Conservation (phyloP, 2,797 vertebrate species). For the Melanotaenia nigrans region DNA sequence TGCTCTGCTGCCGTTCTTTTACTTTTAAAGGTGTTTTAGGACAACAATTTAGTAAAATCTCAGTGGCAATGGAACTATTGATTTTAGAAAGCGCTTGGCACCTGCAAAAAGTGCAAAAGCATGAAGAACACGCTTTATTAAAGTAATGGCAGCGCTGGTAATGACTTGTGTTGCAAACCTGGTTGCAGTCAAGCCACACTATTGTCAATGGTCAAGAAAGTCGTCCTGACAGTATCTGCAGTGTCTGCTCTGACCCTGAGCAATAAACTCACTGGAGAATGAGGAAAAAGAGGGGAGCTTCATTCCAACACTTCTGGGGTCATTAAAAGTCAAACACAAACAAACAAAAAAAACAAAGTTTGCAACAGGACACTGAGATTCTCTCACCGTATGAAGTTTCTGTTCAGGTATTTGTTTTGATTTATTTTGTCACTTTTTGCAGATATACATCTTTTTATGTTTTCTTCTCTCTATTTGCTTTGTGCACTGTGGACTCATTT, state of each 20-base stretch:
- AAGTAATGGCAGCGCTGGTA: slow-evolving; percentile 31
- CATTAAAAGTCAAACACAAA: neutral
- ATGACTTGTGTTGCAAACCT: slow-evolving; percentile 25
- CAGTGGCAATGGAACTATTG: slow-evolving; percentile 19
- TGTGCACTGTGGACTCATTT: neutral
- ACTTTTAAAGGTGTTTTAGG: slow-evolving; percentile 7
- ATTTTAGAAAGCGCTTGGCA: slow-evolving; percentile 27
- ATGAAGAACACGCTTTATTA: slow-evolving; percentile 27
- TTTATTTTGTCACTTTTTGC: neutral
- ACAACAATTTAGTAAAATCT: slow-evolving; percentile 27
- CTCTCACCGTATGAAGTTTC: neutral
- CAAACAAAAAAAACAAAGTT: neutral
- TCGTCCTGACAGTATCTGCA: slow-evolving; percentile 8
- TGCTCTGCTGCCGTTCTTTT: slow-evolving; percentile 8
- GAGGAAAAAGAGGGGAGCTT: neutral
- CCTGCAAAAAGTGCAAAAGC: slow-evolving; percentile 20
- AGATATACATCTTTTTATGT: neutral
- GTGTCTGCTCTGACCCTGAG: neutral
- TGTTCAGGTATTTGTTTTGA: neutral
- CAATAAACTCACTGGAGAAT: slow-evolving; percentile 2
- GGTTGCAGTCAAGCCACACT: slow-evolving; percentile 36
- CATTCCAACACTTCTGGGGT: neutral
- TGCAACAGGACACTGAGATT: neutral
- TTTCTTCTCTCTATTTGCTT: slow-evolving; percentile 7
- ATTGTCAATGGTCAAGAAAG: slow-evolving; percentile 22